Conservation (phyloP, 1,140 invertebrate species). For the Procambarus virginalis region DNA sequence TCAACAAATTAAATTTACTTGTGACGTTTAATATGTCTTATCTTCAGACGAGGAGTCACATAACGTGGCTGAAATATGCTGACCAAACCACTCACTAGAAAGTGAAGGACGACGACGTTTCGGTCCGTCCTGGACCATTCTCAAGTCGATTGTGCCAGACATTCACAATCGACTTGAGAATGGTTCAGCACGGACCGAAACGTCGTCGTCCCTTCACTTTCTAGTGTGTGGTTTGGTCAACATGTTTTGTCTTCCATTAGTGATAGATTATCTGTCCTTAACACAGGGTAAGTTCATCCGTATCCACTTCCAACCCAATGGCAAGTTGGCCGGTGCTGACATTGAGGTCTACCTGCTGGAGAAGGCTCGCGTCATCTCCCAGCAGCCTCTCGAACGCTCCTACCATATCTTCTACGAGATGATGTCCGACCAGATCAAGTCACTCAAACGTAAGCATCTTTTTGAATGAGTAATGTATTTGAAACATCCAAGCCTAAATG, state of each 20-base stretch:
- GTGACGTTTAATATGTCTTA: background rate
- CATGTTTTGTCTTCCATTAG: background rate
- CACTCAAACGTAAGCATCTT: constrained; percentile 8
- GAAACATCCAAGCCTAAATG: background rate
- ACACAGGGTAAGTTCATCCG: constrained; percentile 77
- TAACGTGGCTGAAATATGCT: too few species aligned
- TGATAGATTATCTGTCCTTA: too few species aligned
- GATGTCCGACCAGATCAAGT: constrained; percentile 24
- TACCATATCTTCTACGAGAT: constrained; percentile 38
- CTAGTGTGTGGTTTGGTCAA: too few species aligned
- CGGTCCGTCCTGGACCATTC: too few species aligned
- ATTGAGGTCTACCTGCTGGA: constrained; percentile 73
- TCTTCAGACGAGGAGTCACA: too few species aligned
- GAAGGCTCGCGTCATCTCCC: constrained; percentile 41
- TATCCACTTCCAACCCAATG: constrained; percentile 88
- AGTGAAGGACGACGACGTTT: too few species aligned
- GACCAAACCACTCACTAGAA: too few species aligned
- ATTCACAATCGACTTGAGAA: too few species aligned
- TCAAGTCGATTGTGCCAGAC: too few species aligned
- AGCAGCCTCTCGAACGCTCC: constrained; percentile 17
- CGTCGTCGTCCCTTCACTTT: too few species aligned
- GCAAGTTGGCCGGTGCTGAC: constrained; percentile 79
- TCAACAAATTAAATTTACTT: background rate
- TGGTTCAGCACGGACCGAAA: too few species aligned
- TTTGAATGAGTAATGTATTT: background rate